Conservation (phyloP, 2,113 vertebrate genomes). For the Thermophis baileyi region DNA sequence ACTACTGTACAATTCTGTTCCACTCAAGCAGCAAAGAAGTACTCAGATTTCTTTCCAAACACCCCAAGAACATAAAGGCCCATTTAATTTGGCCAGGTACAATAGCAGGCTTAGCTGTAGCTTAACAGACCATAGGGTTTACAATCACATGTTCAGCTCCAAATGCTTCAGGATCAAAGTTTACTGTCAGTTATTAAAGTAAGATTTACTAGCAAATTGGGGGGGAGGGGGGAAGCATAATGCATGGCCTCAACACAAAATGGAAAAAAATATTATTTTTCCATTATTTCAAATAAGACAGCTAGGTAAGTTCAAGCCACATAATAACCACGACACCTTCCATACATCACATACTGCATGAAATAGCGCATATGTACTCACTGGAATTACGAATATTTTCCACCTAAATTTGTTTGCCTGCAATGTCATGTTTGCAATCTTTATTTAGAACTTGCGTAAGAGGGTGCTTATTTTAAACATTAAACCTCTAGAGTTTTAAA, state of each 20-base stretch:
- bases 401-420: constrained; percentile 1
- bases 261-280: background rate
- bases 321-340: background rate
- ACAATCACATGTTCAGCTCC: background rate
- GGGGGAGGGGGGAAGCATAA: background rate
- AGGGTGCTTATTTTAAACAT: constrained; percentile 29
- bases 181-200: background rate
- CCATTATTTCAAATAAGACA: background rate
- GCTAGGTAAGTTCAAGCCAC: background rate
- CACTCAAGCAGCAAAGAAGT: background rate
- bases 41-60: background rate
- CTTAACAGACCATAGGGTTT: background rate
- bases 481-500: constrained; percentile 17
- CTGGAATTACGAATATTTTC: background rate
- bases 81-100: background rate
- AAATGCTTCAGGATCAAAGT: background rate
- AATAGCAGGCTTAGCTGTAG: background rate
- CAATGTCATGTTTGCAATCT: constrained; percentile 21
- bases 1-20: background rate
- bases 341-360: background rate
- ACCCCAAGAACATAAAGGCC: background rate
- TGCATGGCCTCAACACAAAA: background rate
- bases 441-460: constrained; percentile 46
- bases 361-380: constrained; percentile 2
- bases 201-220: constrained; percentile 26